Evolutionary conservation across 2,888 invertebrate species (phyloP).

Genomic region (Gastracanthus pulcherrimus): DNA sequence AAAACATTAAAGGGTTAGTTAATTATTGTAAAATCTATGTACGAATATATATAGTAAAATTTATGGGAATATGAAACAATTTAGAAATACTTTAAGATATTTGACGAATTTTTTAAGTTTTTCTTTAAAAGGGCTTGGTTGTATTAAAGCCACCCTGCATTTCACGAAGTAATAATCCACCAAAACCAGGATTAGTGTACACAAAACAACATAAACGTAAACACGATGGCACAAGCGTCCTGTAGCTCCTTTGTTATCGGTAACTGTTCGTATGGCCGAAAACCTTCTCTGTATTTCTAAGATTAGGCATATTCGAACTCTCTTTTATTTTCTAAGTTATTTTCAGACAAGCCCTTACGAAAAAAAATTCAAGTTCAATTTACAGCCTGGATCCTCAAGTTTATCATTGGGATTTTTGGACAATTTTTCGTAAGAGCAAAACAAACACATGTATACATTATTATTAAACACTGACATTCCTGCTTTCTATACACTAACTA

Average conservation of each 20-base stretch:
- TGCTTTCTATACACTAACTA: slow-evolving; percentile 6
- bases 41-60: no score
- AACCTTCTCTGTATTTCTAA: neutral
- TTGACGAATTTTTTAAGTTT: neutral
- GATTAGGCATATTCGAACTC: neutral
- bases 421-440: no score
- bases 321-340: neutral
- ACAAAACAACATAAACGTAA: slow-evolving; percentile 1
- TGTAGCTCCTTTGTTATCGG: slow-evolving; percentile 23
- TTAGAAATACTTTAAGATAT: neutral
- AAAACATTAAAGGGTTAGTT: neutral
- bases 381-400: no score
- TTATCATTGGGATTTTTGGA: no score
- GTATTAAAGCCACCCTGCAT: slow-evolving; percentile 35
- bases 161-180: neutral
- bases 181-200: slow-evolving; percentile 18
- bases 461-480: neutral
- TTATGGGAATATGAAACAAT: neutral
- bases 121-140: neutral
- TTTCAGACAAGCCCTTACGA: no score
- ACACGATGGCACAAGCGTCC: slow-evolving; percentile 24
- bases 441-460: neutral
- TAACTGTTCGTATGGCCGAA: neutral
- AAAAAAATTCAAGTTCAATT: no score
- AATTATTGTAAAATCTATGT: neutral